A percentile compares a stretch with the other conserved stretches of the same genome.
Conservation (phyloP, 2,888 invertebrate genomes). For the Esperia sulphurella region DNA sequence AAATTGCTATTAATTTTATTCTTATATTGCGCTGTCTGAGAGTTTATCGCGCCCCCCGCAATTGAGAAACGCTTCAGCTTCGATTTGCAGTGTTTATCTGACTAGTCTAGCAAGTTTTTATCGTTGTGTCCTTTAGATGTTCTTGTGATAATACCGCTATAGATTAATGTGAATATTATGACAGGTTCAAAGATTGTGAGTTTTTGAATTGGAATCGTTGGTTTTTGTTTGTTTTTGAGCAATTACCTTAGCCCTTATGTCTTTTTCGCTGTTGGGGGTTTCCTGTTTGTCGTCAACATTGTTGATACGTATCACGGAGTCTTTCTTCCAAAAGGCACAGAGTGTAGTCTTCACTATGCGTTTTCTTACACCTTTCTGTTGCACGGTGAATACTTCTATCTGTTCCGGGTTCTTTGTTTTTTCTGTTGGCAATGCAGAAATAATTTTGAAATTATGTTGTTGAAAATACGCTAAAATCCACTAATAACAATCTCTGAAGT, state of each 20-base stretch:
- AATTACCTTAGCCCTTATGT: slow-evolving; percentile 83
- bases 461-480: too few species aligned
- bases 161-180: not conserved
- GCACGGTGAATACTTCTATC: slow-evolving; percentile 83
- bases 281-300: slow-evolving; percentile 86
- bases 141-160: not conserved
- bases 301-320: slow-evolving; percentile 84
- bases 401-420: slow-evolving; percentile 86
- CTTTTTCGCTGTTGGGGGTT: slow-evolving; percentile 82
- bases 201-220: slow-evolving; percentile 19
- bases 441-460: not conserved
- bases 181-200: not conserved
- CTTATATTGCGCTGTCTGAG: too few species aligned
- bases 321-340: slow-evolving; percentile 84
- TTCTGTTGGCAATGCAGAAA: slow-evolving; percentile 73
- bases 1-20: too few species aligned
- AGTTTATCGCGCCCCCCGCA: not conserved
- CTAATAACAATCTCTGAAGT: too few species aligned
- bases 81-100: slow-evolving; percentile 8
- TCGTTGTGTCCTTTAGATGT: not conserved
- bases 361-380: slow-evolving; percentile 79
- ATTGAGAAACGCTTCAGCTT: not conserved
- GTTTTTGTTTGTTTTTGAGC: slow-evolving; percentile 22
- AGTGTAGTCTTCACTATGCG: slow-evolving; percentile 81
- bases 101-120: slow-evolving; percentile 11